These are phyloP conservation scores for Heliconius hewitsoni DNA, from an alignment of 1,140 invertebrate species.

Conservation along the genomic window DNA sequence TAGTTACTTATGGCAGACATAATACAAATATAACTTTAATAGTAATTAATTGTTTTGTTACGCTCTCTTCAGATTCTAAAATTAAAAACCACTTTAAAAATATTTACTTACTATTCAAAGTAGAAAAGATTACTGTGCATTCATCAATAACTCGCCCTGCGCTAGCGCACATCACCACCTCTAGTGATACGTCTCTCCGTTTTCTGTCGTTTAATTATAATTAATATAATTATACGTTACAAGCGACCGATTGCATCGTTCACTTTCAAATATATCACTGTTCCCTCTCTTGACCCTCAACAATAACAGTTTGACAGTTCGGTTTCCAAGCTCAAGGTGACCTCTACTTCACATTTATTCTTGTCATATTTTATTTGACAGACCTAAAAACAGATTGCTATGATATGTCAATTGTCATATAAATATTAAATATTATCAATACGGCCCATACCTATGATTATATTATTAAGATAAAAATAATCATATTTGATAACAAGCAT, in stretches of 20 bases:
- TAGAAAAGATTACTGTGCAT: constrained; percentile 2
- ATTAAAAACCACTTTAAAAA: neutral
- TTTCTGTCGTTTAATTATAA: neutral
- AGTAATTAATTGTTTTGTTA: too few species aligned
- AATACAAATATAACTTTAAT: too few species aligned
- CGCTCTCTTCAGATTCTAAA: neutral
- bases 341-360: constrained; percentile 34
- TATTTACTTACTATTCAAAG: neutral
- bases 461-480: constrained; percentile 1
- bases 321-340: constrained; percentile 40
- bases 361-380: constrained; percentile 22
- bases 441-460: too few species aligned
- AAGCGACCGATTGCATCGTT: neutral
- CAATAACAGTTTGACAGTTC: constrained; percentile 33
- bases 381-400: neutral
- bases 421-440: neutral
- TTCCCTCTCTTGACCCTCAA: constrained; percentile 23
- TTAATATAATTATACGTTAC: neutral
- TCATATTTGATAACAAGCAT: neutral
- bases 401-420: neutral
- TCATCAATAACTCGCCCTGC: neutral
- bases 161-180: neutral
- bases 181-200: neutral
- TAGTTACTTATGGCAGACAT: too few species aligned
- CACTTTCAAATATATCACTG: constrained; percentile 13